Base-by-base conservation (phyloP, 1,140 invertebrate species). In the Neotoxoptera formosana region DNA sequence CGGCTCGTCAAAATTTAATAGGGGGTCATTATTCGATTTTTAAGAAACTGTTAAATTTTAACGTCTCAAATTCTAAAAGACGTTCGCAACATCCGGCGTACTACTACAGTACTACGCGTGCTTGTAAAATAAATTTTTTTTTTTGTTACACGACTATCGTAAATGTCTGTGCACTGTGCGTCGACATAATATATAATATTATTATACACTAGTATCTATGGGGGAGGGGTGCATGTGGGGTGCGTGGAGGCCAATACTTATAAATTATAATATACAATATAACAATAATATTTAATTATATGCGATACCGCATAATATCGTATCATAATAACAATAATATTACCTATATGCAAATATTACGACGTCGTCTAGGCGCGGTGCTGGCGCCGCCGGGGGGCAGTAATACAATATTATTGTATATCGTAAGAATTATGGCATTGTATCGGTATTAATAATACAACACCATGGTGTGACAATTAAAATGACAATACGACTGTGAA, bases 1-100 rank as follows among this genome's bases (percentile, higher is more conserved):
- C 30, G 14, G 4, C 30, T 76, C 14, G 4, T 76, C n/a, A 76
- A 76, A 76, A 76, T 76, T n/a, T 76, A 17, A n/a, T n/a, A 53
- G 60, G 0, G 14, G n/a, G 30, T n/a, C 60, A 76, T 76, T 20
- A 76, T 76, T 76, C 4, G 60, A 67, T 67, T 67, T 67, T 67
- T n/a, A 67, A 67, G 60, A n/a, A 67, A 67, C 60, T 67, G 60
- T 67, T n/a, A 76, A 76, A 76, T 76, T 76, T 67, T n/a, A 76
- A 76, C 60, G 60, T 76, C 60, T 76, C 60, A 14, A 76, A 76
- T 76, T n/a, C 14, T 67, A 76, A 76, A 76, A n/a, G 4, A 76
- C 6, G n/a, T 34, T 34, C 14, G 14, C 30, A 76, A 14, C 4
- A 76, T 23, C 30, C 14, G 14, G 6, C 14, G 30, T n/a, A 53